These are phyloP conservation scores for Arion vulgaris DNA, from an alignment of 1,140 invertebrate species.

Conservation along the genomic window DNA sequence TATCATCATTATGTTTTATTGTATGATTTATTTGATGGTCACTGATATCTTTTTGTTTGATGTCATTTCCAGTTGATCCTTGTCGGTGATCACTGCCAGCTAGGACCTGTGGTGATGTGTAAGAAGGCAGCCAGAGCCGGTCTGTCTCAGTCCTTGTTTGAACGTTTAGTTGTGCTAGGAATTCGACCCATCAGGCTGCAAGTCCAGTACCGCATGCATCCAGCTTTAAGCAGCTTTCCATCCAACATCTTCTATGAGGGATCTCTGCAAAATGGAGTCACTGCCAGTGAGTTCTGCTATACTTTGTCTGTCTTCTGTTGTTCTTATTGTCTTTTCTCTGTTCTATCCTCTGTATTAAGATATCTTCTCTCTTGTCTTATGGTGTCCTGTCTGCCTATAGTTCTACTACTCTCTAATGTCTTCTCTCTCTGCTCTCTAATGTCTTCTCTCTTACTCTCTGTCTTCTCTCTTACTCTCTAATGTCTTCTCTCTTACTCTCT, in stretches of 20 bases:
- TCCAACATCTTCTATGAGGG: conserved; percentile 99
- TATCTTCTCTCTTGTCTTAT: too few relatives aligned
- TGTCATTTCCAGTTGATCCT: conserved; percentile 85
- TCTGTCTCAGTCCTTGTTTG: conserved; percentile 98
- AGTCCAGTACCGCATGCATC: conserved; percentile 98
- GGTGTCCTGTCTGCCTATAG: too few relatives aligned
- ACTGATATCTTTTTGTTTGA: neutral
- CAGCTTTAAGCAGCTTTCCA: conserved; percentile 95
- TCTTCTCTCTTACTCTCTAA: too few relatives aligned
- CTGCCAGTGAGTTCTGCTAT: conserved; percentile 78
- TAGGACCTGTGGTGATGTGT: conserved; percentile 99
- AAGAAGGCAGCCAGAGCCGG: conserved; percentile 98
- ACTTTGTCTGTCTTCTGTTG: too few relatives aligned
- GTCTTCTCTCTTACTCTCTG: too few relatives aligned
- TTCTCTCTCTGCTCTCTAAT: too few relatives aligned
- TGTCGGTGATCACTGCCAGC: conserved; percentile 98
- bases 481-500: too few relatives aligned
- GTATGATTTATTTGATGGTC: too few relatives aligned
- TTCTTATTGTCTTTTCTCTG: too few relatives aligned
- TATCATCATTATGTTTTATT: too few relatives aligned
- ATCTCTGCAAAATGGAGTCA: conserved; percentile 97
- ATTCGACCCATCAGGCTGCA: conserved; percentile 71
- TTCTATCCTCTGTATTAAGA: too few relatives aligned
- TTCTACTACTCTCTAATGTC: too few relatives aligned
- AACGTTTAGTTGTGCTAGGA: conserved; percentile 95